Evolutionary conservation across 2,888 invertebrate genomes (phyloP).

Genomic region (Caenorhabditis panamensis): DNA sequence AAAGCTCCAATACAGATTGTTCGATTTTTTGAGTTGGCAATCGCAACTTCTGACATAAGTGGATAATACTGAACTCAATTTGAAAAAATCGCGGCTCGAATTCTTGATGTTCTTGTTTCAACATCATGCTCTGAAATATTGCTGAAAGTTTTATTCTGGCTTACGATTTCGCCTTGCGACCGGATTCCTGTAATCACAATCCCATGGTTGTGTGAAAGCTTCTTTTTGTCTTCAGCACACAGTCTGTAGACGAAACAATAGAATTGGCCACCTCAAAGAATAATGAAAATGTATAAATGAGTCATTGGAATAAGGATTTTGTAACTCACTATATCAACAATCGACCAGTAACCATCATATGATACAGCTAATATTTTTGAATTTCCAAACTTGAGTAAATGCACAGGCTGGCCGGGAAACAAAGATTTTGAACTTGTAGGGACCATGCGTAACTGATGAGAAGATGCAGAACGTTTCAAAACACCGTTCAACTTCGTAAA

Average conservation of each 20-base stretch:
- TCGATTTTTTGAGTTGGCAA: constrained; percentile 96
- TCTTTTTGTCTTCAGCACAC: constrained; percentile 45
- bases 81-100: constrained; percentile 98
- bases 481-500: constrained; percentile 62
- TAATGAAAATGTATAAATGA: no score
- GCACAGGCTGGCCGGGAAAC: constrained; percentile 37
- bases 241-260: constrained; percentile 29
- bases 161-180: not conserved
- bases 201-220: not conserved
- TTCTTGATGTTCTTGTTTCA: constrained; percentile 89
- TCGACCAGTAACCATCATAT: constrained; percentile 60
- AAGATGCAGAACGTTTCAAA: constrained; percentile 33
- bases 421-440: constrained; percentile 36
- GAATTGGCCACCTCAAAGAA: not conserved
- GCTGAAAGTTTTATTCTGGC: no score
- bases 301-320: not conserved
- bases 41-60: constrained; percentile 82
- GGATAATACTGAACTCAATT: constrained; percentile 85
- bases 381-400: not conserved
- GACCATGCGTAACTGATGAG: constrained; percentile 48
- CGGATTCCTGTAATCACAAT: constrained; percentile 18
- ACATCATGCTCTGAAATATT: constrained; percentile 43
- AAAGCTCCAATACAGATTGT: constrained; percentile 97
- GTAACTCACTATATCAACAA: constrained; percentile 60
- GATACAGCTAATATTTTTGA: constrained; percentile 45